phyloP scores from a whole-genome alignment of 2,888 invertebrate genomes.

The Dasysyrphus tricinctus region DNA sequence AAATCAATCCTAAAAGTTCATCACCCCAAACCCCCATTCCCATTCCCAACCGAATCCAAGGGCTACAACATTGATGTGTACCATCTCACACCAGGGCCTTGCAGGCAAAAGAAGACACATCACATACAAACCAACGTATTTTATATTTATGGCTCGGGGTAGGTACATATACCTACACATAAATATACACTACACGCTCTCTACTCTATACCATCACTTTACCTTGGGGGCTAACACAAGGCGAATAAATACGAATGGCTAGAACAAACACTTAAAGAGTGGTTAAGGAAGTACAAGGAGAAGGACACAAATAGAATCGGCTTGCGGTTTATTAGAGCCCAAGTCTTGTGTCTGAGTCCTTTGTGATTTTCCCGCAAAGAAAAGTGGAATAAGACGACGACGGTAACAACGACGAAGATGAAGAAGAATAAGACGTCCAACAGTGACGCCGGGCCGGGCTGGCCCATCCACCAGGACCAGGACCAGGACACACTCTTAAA shows the following conservation, averaged over 20 bases:
- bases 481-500: conserved; percentile 47
- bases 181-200: conserved; percentile 9
- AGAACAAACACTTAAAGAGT: conserved; percentile 77
- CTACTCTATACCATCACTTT: conserved; percentile 11
- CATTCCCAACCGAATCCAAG: background rate
- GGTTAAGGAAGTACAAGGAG: conserved; percentile 72
- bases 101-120: conserved; percentile 52
- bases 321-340: conserved; percentile 76
- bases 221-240: conserved; percentile 71
- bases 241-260: conserved; percentile 74
- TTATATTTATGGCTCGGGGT: conserved; percentile 66
- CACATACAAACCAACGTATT: conserved; percentile 57
- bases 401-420: background rate
- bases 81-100: conserved; percentile 23
- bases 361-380: conserved; percentile 71
- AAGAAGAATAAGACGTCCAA: conserved; percentile 55
- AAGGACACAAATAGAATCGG: conserved; percentile 76
- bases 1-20: conserved; percentile 77
- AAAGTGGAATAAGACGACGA: conserved; percentile 30
- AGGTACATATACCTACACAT: conserved; percentile 13
- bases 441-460: conserved; percentile 16
- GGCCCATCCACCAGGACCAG: background rate
- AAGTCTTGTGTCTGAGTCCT: conserved; percentile 72
- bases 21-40: conserved; percentile 52
- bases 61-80: conserved; percentile 59